Evolutionary conservation across 2,113 vertebrate species (phyloP).

Genomic region (Cyrtonyx montezumae): DNA sequence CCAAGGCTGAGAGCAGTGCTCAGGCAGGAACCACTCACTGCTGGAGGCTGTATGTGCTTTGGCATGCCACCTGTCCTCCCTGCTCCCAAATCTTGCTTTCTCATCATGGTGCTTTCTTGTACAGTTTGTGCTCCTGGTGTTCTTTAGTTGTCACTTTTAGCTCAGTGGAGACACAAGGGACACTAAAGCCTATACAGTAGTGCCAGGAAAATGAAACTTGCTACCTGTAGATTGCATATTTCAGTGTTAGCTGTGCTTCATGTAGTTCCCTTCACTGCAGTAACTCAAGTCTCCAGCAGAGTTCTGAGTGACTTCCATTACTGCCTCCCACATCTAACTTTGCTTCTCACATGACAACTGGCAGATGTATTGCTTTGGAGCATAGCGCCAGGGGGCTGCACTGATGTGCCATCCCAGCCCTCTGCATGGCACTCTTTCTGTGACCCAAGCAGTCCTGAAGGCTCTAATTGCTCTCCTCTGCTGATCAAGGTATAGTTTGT

Average conservation of each 20-base stretch:
- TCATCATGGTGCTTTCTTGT: background rate
- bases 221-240: background rate
- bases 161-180: background rate
- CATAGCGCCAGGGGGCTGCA: background rate
- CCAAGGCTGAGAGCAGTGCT: fast-evolving
- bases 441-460: background rate
- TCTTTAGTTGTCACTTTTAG: background rate
- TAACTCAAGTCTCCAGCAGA: background rate
- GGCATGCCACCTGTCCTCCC: background rate
- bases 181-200: background rate
- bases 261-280: background rate
- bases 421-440: background rate
- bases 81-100: background rate
- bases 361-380: background rate
- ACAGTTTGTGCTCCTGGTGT: background rate
- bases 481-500: background rate
- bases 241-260: background rate
- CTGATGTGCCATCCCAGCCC: background rate
- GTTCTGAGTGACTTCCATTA: background rate
- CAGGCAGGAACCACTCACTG: background rate
- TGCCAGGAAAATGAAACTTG: background rate
- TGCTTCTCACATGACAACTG: background rate
- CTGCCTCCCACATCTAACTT: background rate
- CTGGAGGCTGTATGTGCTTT: background rate
- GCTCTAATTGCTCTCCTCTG: background rate